Conservation (phyloP, 2,797 vertebrate genomes). For the Melanotaenia nigrans region DNA sequence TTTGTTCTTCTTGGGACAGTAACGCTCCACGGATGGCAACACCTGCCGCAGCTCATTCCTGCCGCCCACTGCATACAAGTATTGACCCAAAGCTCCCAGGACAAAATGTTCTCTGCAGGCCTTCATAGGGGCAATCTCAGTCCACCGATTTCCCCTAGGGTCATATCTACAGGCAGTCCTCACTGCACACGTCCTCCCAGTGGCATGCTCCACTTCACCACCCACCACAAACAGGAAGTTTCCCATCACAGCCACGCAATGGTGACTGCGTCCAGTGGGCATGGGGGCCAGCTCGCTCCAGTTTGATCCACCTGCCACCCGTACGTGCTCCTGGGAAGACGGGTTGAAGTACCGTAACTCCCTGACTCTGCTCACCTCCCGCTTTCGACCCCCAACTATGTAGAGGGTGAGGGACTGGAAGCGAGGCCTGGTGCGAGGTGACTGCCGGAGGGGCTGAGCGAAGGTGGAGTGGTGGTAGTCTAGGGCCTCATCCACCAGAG, state of each 20-base stretch:
- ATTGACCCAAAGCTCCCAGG: conserved; percentile 90
- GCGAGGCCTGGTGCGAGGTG: conserved; percentile 89
- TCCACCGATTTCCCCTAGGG: conserved; percentile 91
- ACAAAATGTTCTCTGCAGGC: conserved; percentile 97
- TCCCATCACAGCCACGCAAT: conserved; percentile 94
- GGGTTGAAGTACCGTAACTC: conserved; percentile 96
- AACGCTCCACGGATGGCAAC: conserved; percentile 93
- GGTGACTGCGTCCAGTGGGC: conserved; percentile 93
- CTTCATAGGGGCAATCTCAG: conserved; percentile 95
- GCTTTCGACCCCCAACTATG: conserved; percentile 91
- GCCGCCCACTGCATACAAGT: conserved; percentile 92
- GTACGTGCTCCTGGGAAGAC: conserved; percentile 86
- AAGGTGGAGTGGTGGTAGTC: conserved; percentile 92
- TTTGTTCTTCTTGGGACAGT: conserved; percentile 96
- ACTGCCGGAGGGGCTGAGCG: conserved; percentile 94
- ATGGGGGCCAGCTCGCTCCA: conserved; percentile 95
- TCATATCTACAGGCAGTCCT: conserved; percentile 93
- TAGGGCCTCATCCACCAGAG: conserved; percentile 92
- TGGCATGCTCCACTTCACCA: conserved; percentile 92
- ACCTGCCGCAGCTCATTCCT: conserved; percentile 95
- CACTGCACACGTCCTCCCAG: conserved; percentile 91
- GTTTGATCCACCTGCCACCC: conserved; percentile 89
- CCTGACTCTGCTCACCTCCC: conserved; percentile 91
- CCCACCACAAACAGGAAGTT: conserved; percentile 95
- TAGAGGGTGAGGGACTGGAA: conserved; percentile 94